Conservation (phyloP, 2,888 invertebrate genomes). For the Cabera pusaria region DNA sequence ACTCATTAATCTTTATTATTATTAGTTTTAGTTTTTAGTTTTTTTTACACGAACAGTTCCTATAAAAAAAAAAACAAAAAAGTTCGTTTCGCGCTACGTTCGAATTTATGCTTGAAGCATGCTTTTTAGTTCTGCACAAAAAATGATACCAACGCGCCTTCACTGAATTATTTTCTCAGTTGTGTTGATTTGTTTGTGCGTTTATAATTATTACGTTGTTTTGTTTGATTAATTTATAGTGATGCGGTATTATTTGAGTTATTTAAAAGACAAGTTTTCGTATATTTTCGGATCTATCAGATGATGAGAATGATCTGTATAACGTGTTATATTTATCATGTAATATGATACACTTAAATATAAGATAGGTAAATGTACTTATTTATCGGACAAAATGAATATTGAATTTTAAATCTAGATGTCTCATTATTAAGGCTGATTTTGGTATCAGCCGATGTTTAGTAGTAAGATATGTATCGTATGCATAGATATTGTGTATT, state of each 20-base stretch:
- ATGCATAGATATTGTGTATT: too few species aligned
- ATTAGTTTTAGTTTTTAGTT: constrained; percentile 54
- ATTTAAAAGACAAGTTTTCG: constrained; percentile 16
- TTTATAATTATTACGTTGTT: constrained; percentile 32
- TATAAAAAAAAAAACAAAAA: constrained; percentile 51
- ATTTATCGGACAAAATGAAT: constrained; percentile 10
- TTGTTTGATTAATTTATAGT: constrained; percentile 24
- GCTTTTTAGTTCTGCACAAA: constrained; percentile 38
- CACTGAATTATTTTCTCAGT: constrained; percentile 15
- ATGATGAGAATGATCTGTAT: constrained; percentile 10
- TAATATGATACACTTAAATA: background rate
- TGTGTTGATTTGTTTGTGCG: constrained; percentile 28
- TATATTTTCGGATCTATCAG: too few species aligned
- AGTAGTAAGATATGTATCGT: constrained; percentile 17
- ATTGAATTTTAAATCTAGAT: constrained; percentile 21
- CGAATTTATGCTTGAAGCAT: constrained; percentile 45
- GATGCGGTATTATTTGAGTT: constrained; percentile 9
- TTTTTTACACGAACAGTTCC: constrained; percentile 68
- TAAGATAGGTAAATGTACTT: constrained; percentile 15
- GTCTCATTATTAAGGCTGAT: constrained; percentile 33
- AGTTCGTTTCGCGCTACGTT: constrained; percentile 31
- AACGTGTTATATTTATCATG: constrained; percentile 3
- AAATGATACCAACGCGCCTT: constrained; percentile 30
- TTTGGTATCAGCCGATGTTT: constrained; percentile 25
- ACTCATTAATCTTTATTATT: constrained; percentile 58